A percentile compares a stretch with the other conserved stretches of the same genome.
phyloP scores from a whole-genome alignment of 2,113 vertebrate genomes.

The Anguilla rostrata region DNA sequence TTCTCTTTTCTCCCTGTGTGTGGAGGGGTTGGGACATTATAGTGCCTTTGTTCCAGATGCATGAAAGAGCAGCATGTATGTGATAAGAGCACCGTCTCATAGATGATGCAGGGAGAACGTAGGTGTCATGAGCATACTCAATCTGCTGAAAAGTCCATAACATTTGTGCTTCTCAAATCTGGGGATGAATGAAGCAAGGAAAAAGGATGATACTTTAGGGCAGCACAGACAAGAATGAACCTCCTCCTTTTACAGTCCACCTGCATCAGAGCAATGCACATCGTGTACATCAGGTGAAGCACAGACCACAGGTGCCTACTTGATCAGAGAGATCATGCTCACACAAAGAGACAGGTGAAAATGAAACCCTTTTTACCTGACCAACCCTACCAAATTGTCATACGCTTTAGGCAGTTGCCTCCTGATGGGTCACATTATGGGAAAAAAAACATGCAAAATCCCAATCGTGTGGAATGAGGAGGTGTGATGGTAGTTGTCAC shows the following conservation, averaged over 20 bases:
- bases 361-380: no score
- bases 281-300: no score
- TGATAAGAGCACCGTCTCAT: conserved; percentile 13
- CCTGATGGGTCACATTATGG: no score
- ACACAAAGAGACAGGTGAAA: no score
- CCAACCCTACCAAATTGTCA: no score
- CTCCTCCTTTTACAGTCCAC: no score
- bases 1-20: conserved; percentile 13
- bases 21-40: conserved; percentile 20
- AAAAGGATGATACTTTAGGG: background rate
- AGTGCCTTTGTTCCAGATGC: conserved; percentile 14
- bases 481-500: background rate
- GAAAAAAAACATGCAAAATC: no score
- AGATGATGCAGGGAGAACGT: background rate
- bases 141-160: background rate
- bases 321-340: no score
- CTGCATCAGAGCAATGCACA: no score
- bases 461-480: background rate
- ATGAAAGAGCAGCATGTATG: conserved; percentile 31
- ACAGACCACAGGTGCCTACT: no score
- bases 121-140: background rate
- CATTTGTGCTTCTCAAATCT: background rate
- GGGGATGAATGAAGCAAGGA: background rate
- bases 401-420: no score
- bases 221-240: no score